A percentile compares a stretch with the other conserved stretches of the same genome.
Evolutionary conservation across 2,797 vertebrate species (phyloP).

Genomic region (Margarornis squamiger): DNA sequence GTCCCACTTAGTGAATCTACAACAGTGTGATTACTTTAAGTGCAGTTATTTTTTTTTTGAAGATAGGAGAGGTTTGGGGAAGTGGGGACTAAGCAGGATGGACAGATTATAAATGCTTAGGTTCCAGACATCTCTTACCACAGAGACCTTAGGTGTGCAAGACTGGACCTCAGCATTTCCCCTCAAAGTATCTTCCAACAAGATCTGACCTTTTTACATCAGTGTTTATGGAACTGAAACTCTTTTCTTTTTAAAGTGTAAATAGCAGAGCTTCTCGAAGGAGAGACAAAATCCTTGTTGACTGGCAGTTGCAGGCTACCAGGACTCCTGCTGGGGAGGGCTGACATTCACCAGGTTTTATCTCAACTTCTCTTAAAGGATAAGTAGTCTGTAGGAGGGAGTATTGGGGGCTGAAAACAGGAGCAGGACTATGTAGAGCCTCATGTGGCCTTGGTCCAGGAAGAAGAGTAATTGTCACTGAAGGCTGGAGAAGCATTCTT

Average conservation of each 20-base stretch:
- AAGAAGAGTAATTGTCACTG: not conserved
- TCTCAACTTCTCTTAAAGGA: not conserved
- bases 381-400: not conserved
- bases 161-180: not conserved
- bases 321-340: not conserved
- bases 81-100: not conserved
- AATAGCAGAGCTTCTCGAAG: not conserved
- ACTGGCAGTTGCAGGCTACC: not conserved
- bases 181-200: accelerated
- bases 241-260: not conserved
- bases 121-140: not conserved
- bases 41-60: not conserved
- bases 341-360: not conserved
- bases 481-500: not conserved
- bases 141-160: not conserved
- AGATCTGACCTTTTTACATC: not conserved
- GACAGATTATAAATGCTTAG: not conserved
- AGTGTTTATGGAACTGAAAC: not conserved
- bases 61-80: not conserved
- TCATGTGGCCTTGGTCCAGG: not conserved
- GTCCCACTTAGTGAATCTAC: not conserved
- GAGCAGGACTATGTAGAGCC: not conserved
- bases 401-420: not conserved
- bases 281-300: not conserved
- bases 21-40: not conserved